Base-by-base conservation (phyloP, 2,113 vertebrate genomes). In the Corydoras maculifer region DNA sequence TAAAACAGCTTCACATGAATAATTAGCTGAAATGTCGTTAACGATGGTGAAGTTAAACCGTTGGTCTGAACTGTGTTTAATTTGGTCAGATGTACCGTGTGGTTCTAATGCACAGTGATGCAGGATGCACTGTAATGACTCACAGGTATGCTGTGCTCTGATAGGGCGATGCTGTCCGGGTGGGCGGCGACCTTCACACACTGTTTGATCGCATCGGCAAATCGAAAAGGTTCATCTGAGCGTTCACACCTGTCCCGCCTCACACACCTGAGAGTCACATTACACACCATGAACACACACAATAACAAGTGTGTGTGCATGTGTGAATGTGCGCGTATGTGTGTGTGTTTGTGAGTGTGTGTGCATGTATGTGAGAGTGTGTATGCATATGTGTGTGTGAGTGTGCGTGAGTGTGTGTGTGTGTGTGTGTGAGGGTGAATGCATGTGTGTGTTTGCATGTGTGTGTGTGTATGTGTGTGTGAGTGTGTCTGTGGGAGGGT, bases 141-240 rank as follows among this genome's bases (percentile, higher is more conserved):
- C 82, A 97, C 96, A 59, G 88, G 86, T 59, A 90, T 85, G 76
- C 92, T 93, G 80, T 95, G 91, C 74, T 94, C 87, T 0, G 94
- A 96, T 62, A 96, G 93, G 0, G 95, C 94, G 75, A 98, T 92
- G 86, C 95, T 98, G 89, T 91, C 90, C 8, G 96, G 96, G 62
- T 91, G 91, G 77, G 93, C 89, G 2, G 82, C 83, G 32, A 98
- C 81, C 54, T 88, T 91, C 86, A 98, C 87, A 35, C 96, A 98
- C 75, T 88, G 92, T 55, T 85, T 65, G 76, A 92, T 90, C 85
- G 85, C 88, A 54, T 88, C 88, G 0, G 94, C 90, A 9, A 96
- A 98, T 4, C 92, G 92, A 81, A 89, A 88, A 0, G 88, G 86
- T 82, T 98, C 93, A 3, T 89, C 84, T 0, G 93, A 91, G 29